phyloP scores from a whole-genome alignment of 1,140 invertebrate genomes.

The Thrips palmi region DNA sequence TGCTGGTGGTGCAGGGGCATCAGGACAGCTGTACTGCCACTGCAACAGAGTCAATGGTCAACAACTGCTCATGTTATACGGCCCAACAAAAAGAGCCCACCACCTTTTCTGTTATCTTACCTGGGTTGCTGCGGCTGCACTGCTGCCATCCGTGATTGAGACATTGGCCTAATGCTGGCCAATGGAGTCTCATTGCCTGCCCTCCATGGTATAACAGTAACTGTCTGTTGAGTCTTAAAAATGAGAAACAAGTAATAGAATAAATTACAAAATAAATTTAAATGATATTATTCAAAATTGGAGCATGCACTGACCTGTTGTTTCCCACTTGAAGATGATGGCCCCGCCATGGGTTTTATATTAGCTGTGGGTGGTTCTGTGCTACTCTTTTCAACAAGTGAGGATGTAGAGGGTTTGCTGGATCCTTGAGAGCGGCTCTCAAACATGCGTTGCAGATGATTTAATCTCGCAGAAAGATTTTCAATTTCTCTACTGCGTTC shows the following conservation, averaged over 20 bases:
- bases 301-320: constrained; percentile 19
- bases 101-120: constrained; percentile 37
- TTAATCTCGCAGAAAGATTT: constrained; percentile 45
- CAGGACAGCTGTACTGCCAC: no score
- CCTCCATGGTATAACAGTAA: constrained; percentile 36
- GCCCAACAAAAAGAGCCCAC: no score
- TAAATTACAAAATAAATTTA: background rate
- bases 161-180: constrained; percentile 84
- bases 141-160: constrained; percentile 20
- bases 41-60: no score
- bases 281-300: constrained; percentile 4
- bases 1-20: no score
- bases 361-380: constrained; percentile 75
- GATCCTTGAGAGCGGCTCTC: no score
- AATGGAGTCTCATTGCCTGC: constrained; percentile 52
- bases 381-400: constrained; percentile 43
- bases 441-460: constrained; percentile 56
- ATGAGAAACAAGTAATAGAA: background rate
- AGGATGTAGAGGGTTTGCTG: no score
- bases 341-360: constrained; percentile 82
- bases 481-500: constrained; percentile 54
- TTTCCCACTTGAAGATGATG: constrained; percentile 22
- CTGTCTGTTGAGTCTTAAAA: constrained; percentile 15
- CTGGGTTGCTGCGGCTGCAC: constrained; percentile 25
- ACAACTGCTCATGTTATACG: no score